Percentiles rank a stretch among this genome's conserved stretches.
These are phyloP conservation scores for Gymnodraco acuticeps DNA, from an alignment of 2,797 vertebrate species.

Conservation along the genomic window DNA sequence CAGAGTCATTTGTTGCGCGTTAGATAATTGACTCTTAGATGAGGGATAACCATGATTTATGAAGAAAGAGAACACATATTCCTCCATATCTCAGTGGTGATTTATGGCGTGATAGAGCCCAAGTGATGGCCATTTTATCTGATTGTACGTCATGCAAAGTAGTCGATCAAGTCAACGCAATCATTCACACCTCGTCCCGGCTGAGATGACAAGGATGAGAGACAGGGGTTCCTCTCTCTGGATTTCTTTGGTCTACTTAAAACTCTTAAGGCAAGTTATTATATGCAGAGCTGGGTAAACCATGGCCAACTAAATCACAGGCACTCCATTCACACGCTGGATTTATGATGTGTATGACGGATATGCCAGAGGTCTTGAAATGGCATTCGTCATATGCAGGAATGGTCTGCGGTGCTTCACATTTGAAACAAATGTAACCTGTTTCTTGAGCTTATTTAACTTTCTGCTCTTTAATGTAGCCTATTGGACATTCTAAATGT, in stretches of 20 bases:
- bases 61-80: slow-evolving; percentile 82
- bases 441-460: slow-evolving; percentile 17
- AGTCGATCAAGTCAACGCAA: slow-evolving; percentile 79
- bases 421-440: slow-evolving; percentile 39
- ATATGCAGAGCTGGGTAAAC: slow-evolving; percentile 67
- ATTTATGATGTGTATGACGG: slow-evolving; percentile 64
- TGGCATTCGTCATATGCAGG: slow-evolving; percentile 53
- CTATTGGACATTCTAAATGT: slow-evolving; percentile 30
- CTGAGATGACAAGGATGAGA: slow-evolving; percentile 67
- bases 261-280: slow-evolving; percentile 68
- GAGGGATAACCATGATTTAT: slow-evolving; percentile 85
- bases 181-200: slow-evolving; percentile 74
- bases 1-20: slow-evolving; percentile 74
- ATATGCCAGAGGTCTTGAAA: slow-evolving; percentile 42
- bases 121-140: slow-evolving; percentile 83
- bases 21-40: slow-evolving; percentile 85
- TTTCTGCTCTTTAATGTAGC: slow-evolving; percentile 1
- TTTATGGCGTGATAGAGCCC: slow-evolving; percentile 79
- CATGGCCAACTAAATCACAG: slow-evolving; percentile 68
- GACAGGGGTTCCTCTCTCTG: slow-evolving; percentile 53
- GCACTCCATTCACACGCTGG: slow-evolving; percentile 35
- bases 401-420: slow-evolving; percentile 11
- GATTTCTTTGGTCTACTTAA: slow-evolving; percentile 57
- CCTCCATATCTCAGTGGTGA: slow-evolving; percentile 79
- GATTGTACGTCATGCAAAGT: slow-evolving; percentile 85